Base-by-base conservation (phyloP, 2,888 invertebrate genomes). In the Oscheius onirici region DNA sequence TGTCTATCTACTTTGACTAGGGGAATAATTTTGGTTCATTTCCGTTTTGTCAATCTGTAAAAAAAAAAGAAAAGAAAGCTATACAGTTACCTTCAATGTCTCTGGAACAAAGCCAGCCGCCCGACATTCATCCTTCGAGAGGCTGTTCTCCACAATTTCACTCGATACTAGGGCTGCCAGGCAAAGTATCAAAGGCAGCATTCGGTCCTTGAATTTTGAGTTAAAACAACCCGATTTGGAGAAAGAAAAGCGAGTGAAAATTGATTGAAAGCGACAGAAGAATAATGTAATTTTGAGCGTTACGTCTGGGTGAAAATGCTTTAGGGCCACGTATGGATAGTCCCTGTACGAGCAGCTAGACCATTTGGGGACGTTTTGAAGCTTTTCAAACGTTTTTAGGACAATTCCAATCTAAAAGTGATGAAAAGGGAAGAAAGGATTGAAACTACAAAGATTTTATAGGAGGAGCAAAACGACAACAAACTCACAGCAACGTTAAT, bases 51-150 rank as follows among this genome's bases (percentile, higher is more conserved):
- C 1, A 3, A 3, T 15, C 3, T 24, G 3, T 24, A 22, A 44
- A 68, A 51, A 20, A 28, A 15, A 13, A 60, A 15, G 2, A 54
- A 65, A 68, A 22, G 1, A 17, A 49, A 3, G 0, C 6, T 11
- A 44, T 44, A n/a, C n/a, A 57, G 66, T 20, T 5, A 79, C 79
- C 71, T 86, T 84, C 44, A 86, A 71, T 13, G 79, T 74, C 8
- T 76, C 79, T 13, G 77, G 71, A 55, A 80, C 79, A 61, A 84
- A 84, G 6, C 86, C 86, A 10, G 79, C 76, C 41, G 77, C 78
- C 55, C 70, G 69, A 68, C 85, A 85, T 61, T 85, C 85, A 10
- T 79, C 81, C 24, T 68, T 70, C 26, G 75, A 40, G 22, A 58
- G 58, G 11, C 1, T 17, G 41, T 58, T 58, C 17, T n/a, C 17